phyloP scores from a whole-genome alignment of 2,113 vertebrate species.

The Noturus placidus region DNA sequence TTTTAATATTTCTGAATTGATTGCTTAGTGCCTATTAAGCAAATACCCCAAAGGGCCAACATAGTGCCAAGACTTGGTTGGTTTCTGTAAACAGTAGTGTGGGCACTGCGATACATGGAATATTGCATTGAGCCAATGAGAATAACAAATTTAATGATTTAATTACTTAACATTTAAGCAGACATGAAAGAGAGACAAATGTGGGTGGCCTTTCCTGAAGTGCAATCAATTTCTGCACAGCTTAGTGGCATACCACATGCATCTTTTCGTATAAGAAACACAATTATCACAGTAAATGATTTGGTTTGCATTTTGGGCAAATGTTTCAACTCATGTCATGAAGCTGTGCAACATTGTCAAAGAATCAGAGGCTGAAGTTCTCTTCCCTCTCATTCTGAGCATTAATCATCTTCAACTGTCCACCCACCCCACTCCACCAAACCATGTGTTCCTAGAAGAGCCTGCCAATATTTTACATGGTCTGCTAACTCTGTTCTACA shows the following conservation, averaged over 20 bases:
- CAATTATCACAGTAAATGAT: conserved; percentile 15
- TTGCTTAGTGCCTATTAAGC: not conserved
- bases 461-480: not conserved
- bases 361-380: not conserved
- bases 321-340: conserved; percentile 2
- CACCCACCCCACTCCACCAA: not conserved
- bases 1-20: not conserved
- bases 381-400: conserved; percentile 17
- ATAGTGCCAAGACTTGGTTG: not conserved
- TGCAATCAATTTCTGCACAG: conserved; percentile 30
- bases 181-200: not conserved
- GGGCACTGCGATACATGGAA: not conserved
- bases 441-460: conserved; percentile 15
- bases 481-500: not conserved
- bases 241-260: conserved; percentile 37
- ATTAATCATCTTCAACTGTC: conserved; percentile 34
- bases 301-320: not conserved
- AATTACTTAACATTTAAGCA: not conserved
- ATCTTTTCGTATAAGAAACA: conserved; percentile 24
- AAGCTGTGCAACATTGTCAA: conserved; percentile 7
- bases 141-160: too few species aligned
- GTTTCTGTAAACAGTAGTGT: not conserved
- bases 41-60: not conserved
- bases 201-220: conserved; percentile 34
- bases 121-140: not conserved